These are phyloP conservation scores for Baccha elongata DNA, from an alignment of 2,888 invertebrate genomes.

Conservation along the genomic window DNA sequence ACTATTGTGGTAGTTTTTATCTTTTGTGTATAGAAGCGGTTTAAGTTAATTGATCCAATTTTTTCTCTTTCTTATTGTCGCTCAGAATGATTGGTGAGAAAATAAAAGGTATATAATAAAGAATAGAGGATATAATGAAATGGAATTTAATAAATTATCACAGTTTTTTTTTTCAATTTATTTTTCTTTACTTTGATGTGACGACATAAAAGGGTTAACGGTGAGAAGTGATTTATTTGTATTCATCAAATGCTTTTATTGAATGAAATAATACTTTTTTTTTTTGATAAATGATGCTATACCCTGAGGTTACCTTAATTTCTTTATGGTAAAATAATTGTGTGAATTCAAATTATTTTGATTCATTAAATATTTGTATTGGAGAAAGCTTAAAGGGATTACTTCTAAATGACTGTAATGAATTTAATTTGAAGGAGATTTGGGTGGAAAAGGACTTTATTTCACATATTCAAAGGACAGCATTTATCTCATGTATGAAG, in stretches of 20 bases:
- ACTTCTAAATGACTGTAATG: no score
- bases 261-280: constrained; percentile 2
- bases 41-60: constrained; percentile 48
- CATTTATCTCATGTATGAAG: no score
- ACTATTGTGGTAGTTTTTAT: constrained; percentile 1
- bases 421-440: no score
- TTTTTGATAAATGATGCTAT: neutral
- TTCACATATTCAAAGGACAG: no score
- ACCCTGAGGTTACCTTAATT: neutral
- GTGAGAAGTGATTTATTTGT: constrained; percentile 5
- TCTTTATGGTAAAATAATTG: no score
- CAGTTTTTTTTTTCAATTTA: constrained; percentile 9
- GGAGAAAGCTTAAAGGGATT: no score
- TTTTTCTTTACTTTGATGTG: constrained; percentile 15
- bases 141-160: constrained; percentile 56
- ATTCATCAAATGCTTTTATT: constrained; percentile 16
- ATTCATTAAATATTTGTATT: neutral
- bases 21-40: neutral
- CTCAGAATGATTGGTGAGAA: constrained; percentile 39
- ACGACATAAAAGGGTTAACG: constrained; percentile 23
- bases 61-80: constrained; percentile 19
- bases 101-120: no score
- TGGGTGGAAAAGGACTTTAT: no score
- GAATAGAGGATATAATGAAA: constrained; percentile 18
- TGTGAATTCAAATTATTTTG: neutral